These are phyloP conservation scores for Microctonus hyperodae DNA, from an alignment of 2,888 invertebrate genomes.

Conservation along the genomic window DNA sequence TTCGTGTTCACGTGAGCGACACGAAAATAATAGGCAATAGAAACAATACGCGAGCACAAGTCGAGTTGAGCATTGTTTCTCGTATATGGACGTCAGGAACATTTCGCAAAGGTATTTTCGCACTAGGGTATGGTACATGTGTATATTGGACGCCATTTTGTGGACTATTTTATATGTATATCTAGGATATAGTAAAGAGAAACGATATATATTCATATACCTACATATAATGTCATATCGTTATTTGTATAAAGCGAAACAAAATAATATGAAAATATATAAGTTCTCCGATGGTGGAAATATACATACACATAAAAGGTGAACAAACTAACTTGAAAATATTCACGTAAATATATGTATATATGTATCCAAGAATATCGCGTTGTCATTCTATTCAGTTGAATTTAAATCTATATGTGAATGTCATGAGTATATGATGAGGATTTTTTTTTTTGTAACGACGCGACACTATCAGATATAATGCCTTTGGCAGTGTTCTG, in stretches of 20 bases:
- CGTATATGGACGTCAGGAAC: slow-evolving; percentile 25
- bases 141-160: slow-evolving; percentile 35
- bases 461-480: slow-evolving; percentile 1
- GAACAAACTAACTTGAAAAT: neutral
- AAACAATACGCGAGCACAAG: slow-evolving; percentile 36
- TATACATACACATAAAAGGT: too few species aligned
- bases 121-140: neutral
- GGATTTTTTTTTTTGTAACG: neutral
- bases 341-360: too few species aligned
- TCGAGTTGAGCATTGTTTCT: slow-evolving; percentile 37
- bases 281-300: too few species aligned
- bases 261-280: neutral
- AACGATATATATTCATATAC: neutral
- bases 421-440: neutral
- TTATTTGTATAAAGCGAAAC: neutral
- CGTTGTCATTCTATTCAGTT: slow-evolving; percentile 38
- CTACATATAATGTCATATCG: neutral
- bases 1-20: slow-evolving; percentile 25
- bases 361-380: neutral
- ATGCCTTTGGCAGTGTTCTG: neutral
- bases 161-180: neutral
- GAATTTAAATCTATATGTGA: slow-evolving; percentile 40
- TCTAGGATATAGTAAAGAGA: neutral
- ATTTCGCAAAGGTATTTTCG: slow-evolving; percentile 29
- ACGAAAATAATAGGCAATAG: slow-evolving; percentile 44